Percentiles rank a stretch among this genome's conserved stretches.
Evolutionary conservation across 2,113 vertebrate genomes (phyloP).

Genomic region (Neolamprologus kungweensis): DNA sequence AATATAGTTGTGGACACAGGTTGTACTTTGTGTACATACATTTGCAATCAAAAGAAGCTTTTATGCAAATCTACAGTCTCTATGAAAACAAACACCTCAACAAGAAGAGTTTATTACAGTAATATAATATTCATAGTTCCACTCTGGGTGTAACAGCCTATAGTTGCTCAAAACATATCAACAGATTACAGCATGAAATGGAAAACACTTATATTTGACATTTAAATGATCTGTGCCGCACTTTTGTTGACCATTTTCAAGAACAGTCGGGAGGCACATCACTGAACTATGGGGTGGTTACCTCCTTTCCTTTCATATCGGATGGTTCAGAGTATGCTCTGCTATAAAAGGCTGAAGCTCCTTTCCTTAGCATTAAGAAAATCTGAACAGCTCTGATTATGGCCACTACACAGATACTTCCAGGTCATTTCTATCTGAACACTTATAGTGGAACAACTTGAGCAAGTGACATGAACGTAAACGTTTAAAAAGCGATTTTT

Average conservation of each 20-base stretch:
- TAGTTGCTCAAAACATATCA: neutral
- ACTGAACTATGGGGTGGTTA: neutral
- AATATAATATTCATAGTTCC: neutral
- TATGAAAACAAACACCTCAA: neutral
- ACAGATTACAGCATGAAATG: neutral
- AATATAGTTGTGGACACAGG: neutral
- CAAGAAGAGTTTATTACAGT: neutral
- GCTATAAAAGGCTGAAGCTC: neutral
- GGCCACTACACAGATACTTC: neutral
- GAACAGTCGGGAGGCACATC: fast-evolving
- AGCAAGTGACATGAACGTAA: fast-evolving
- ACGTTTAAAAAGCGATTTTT: fast-evolving
- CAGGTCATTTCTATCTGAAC: neutral
- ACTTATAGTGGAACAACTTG: fast-evolving
- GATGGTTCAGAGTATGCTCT: neutral
- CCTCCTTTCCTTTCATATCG: fast-evolving
- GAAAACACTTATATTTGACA: neutral
- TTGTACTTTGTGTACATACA: neutral
- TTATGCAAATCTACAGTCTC: neutral
- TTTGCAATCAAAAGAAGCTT: neutral
- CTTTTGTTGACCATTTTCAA: neutral
- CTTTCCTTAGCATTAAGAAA: fast-evolving
- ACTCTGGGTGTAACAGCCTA: neutral
- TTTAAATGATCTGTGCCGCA: neutral
- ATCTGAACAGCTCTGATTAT: neutral